These are phyloP conservation scores for Centropus unirufus DNA, from an alignment of 2,113 vertebrate genomes.

Conservation along the genomic window DNA sequence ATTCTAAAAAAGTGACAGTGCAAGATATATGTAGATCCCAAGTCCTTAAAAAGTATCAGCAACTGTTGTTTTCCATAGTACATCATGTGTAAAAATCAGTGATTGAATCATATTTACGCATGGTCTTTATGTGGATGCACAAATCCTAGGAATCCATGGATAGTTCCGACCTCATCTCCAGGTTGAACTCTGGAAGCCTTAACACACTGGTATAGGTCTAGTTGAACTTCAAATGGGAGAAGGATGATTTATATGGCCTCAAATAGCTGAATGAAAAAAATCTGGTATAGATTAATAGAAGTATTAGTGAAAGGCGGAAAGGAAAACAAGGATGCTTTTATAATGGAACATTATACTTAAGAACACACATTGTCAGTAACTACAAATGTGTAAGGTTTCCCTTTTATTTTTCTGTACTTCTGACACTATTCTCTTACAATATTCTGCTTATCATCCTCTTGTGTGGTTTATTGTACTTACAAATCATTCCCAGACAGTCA, in stretches of 20 bases:
- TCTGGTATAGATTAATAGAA: constrained; percentile 65
- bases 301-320: constrained; percentile 30
- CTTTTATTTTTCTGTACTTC: constrained; percentile 41
- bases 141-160: background rate
- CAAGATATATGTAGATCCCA: background rate
- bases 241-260: background rate
- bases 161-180: background rate
- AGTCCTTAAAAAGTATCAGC: background rate
- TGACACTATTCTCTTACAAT: constrained; percentile 43
- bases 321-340: constrained; percentile 51
- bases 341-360: constrained; percentile 35
- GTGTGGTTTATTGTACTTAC: constrained; percentile 61
- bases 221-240: background rate
- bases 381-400: background rate
- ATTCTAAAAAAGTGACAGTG: background rate
- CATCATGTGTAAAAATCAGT: constrained; percentile 10
- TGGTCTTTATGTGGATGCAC: background rate
- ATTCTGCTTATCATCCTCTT: constrained; percentile 55
- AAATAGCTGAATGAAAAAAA: constrained; percentile 37
- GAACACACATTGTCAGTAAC: constrained; percentile 8
- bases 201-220: background rate
- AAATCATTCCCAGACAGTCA: constrained; percentile 61
- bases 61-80: background rate
- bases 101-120: background rate
- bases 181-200: background rate